Percentiles rank a stretch among this genome's conserved stretches.
These are phyloP conservation scores for Cuniculus paca DNA, from an alignment of 2,797 vertebrate genomes.

Conservation along the genomic window DNA sequence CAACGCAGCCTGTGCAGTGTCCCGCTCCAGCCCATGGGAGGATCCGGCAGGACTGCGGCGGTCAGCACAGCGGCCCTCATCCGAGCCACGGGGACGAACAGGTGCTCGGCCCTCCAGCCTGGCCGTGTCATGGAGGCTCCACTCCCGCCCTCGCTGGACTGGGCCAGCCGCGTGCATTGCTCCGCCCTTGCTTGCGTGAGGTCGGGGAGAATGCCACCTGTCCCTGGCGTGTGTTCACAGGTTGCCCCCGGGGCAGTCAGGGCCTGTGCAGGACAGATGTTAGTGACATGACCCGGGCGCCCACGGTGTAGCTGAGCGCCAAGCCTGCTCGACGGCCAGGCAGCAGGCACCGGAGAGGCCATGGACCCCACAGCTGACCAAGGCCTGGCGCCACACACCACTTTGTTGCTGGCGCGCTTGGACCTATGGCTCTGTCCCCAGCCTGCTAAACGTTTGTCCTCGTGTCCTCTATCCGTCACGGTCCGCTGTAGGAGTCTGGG, in stretches of 20 bases:
- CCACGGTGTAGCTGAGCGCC: not conserved
- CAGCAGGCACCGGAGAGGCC: not conserved
- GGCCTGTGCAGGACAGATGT: too few species aligned
- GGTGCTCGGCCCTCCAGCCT: too few species aligned
- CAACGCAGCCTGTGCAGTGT: conserved; percentile 44
- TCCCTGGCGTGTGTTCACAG: conserved; percentile 19
- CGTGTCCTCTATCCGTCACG: not conserved
- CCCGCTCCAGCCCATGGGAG: too few species aligned
- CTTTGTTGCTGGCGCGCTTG: not conserved
- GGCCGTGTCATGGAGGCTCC: too few species aligned
- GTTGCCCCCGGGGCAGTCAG: not conserved
- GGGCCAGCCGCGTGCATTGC: too few species aligned
- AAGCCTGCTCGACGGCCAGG: not conserved
- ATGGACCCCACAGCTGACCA: too few species aligned
- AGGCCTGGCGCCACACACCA: not conserved
- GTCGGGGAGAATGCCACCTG: not conserved
- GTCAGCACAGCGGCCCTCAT: conserved; percentile 57
- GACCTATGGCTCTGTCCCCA: not conserved
- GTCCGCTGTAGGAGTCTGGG: not conserved
- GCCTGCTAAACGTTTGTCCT: not conserved
- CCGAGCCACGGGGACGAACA: conserved; percentile 21
- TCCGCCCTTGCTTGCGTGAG: too few species aligned
- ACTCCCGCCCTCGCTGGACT: too few species aligned
- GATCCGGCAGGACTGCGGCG: conserved; percentile 11
- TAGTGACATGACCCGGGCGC: too few species aligned